phyloP scores from a whole-genome alignment of 2,888 invertebrate genomes.

The Neria commutata region DNA sequence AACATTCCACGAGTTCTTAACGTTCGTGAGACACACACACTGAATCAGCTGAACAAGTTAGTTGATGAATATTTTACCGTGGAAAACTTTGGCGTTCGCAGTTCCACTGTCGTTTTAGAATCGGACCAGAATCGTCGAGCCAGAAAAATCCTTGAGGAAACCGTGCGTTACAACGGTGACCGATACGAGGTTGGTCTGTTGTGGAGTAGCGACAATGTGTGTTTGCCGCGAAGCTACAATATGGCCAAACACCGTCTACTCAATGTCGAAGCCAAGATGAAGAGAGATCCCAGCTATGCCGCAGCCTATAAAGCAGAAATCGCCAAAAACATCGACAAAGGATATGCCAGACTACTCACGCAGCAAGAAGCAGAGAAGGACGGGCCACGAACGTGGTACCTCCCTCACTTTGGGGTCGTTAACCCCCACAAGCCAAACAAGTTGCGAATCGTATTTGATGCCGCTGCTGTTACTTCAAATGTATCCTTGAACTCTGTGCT shows the following conservation, averaged over 20 bases:
- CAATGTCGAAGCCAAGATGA: conserved; percentile 5
- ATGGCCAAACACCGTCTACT: not conserved
- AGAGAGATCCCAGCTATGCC: not conserved
- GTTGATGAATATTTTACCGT: conserved; percentile 2
- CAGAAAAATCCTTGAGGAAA: not conserved
- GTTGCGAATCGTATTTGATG: conserved; percentile 41
- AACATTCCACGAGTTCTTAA: no score
- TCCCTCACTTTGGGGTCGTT: not conserved
- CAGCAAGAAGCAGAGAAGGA: conserved; percentile 13
- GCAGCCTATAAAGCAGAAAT: conserved; percentile 2
- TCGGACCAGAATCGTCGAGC: conserved; percentile 1
- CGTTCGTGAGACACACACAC: not conserved
- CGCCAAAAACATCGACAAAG: not conserved
- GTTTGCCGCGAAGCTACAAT: not conserved
- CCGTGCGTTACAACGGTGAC: no score
- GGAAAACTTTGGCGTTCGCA: not conserved
- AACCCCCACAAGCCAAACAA: conserved; percentile 37
- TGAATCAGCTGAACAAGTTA: not conserved
- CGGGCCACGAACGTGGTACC: not conserved
- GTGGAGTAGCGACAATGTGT: not conserved
- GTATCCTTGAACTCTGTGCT: conserved; percentile 36
- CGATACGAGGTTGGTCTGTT: not conserved
- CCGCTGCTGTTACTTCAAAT: conserved; percentile 35
- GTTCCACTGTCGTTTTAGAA: not conserved
- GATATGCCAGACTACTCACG: not conserved